These are phyloP conservation scores for Zosterops pallidus DNA, from an alignment of 2,113 vertebrate species.

Conservation along the genomic window DNA sequence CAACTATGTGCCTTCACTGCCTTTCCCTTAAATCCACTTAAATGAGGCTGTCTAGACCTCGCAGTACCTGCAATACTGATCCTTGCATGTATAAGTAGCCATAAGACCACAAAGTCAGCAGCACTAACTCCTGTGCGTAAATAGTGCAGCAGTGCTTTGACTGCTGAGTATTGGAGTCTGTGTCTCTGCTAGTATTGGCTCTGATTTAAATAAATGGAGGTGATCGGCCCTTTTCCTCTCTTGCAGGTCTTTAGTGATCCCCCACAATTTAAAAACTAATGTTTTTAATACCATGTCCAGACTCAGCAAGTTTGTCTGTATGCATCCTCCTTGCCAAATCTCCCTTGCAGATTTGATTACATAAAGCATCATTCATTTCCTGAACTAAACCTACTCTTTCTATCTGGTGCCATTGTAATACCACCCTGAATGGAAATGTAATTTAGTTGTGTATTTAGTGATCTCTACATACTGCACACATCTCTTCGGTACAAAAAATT, in stretches of 20 bases:
- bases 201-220: background rate
- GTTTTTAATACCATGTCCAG: background rate
- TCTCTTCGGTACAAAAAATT: background rate
- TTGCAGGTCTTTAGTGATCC: background rate
- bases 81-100: background rate
- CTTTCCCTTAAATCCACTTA: background rate
- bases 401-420: slow-evolving; percentile 41
- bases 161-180: background rate
- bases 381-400: slow-evolving; percentile 15
- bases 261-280: background rate
- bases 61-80: background rate
- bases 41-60: background rate
- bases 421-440: background rate
- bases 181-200: background rate
- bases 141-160: background rate
- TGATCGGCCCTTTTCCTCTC: background rate
- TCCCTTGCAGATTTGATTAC: slow-evolving; percentile 27
- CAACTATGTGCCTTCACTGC: fast-evolving
- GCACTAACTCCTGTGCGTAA: background rate
- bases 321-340: background rate
- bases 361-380: slow-evolving; percentile 13
- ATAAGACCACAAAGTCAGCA: background rate
- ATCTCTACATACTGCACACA: background rate
- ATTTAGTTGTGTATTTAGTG: background rate
- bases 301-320: background rate